phyloP scores from a whole-genome alignment of 2,113 vertebrate genomes.

The Orthonyx spaldingii region DNA sequence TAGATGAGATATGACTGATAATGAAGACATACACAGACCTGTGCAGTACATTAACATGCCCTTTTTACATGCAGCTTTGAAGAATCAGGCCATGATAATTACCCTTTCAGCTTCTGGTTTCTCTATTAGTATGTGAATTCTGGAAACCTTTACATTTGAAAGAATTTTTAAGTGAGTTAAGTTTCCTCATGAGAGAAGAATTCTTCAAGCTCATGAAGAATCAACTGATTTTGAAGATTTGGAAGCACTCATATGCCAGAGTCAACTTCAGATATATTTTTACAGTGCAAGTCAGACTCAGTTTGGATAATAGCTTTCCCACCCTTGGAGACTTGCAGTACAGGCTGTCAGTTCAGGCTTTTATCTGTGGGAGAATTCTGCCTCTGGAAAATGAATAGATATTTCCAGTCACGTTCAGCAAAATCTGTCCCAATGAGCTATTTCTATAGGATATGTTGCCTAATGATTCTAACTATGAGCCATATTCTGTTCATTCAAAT shows the following conservation, averaged over 20 bases:
- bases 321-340: background rate
- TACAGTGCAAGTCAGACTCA: background rate
- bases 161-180: background rate
- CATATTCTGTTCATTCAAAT: background rate
- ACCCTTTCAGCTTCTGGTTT: background rate
- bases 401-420: background rate
- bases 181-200: background rate
- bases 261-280: background rate
- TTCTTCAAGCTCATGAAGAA: background rate
- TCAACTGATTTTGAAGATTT: background rate
- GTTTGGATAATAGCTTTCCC: background rate
- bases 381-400: background rate
- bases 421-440: background rate
- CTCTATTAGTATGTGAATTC: background rate
- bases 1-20: background rate
- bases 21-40: background rate
- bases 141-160: background rate
- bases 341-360: background rate
- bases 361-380: background rate
- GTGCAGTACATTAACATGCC: background rate
- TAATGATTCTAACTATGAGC: background rate
- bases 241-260: background rate
- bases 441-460: background rate
- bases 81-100: background rate
- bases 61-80: background rate